Evolutionary conservation across 2,888 invertebrate genomes (phyloP).

Genomic region (Ormyrus nitidulus): DNA sequence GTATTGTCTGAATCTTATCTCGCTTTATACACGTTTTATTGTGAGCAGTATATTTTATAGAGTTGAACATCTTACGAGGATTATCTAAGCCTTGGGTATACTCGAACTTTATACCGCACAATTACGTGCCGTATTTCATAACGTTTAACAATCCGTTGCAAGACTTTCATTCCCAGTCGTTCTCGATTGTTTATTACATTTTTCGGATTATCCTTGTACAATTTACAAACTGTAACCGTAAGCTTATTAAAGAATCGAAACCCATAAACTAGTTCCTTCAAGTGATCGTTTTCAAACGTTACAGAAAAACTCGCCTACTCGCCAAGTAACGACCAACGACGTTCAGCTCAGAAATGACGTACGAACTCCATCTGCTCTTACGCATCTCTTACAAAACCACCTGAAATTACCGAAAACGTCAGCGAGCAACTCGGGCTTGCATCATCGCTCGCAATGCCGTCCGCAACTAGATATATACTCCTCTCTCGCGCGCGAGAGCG

Average conservation of each 20-base stretch:
- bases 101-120: slow-evolving; percentile 6
- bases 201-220: too few relatives aligned
- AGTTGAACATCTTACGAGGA: slow-evolving; percentile 21
- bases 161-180: neutral
- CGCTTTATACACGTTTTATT: slow-evolving; percentile 34
- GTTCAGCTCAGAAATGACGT: too few relatives aligned
- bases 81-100: slow-evolving; percentile 39
- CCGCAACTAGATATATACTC: neutral
- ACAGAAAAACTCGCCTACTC: too few relatives aligned
- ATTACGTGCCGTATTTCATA: slow-evolving; percentile 29
- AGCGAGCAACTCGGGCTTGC: neutral
- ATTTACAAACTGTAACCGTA: too few relatives aligned
- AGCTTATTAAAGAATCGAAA: too few relatives aligned
- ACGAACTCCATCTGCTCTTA: too few relatives aligned
- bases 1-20: slow-evolving; percentile 44
- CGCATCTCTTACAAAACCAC: too few relatives aligned
- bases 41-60: slow-evolving; percentile 26
- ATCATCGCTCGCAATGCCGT: slow-evolving; percentile 16
- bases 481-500: too few relatives aligned
- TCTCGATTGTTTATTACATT: neutral
- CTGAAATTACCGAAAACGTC: neutral
- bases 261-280: too few relatives aligned
- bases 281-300: too few relatives aligned
- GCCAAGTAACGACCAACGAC: too few relatives aligned
- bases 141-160: slow-evolving; percentile 7